Evolutionary conservation across 1,140 invertebrate genomes (phyloP), one percentile per base, ranked within the genome.

Genomic region (Drosophila biarmipes): DNA sequence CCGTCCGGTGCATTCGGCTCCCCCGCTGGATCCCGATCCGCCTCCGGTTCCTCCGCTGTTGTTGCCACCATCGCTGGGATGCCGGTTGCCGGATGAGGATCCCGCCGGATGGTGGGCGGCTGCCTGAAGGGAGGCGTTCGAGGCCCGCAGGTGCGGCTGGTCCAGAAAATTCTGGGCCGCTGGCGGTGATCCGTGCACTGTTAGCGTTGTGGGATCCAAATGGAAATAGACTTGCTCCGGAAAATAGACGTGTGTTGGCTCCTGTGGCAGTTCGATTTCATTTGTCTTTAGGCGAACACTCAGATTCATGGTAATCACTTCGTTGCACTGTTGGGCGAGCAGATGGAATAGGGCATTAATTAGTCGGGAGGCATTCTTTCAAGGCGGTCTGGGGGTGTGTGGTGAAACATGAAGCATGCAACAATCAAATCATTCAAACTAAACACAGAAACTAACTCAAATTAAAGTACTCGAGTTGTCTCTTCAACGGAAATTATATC

Each of bases 221-320:
- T 85, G 89, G 69, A 80, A 85, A 59, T 91, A 89, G 61, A 84
- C 76, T 84, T 89, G 84, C 76, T 89, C 84, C 76, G 84, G 84
- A 90, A 90, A 90, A 73, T 61, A 89, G 66, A 82, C 82, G 78
- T 89, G 84, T 80, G 76, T 80, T 62, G 79, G 75, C 79, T 89
- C 85, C 61, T 80, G 76, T 69, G 92, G 91, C 84, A 93, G 92
- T 80, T 93, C 92, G 64, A 93, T 86, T 76, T 93, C 92, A 42
- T 92, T 92, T 76, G 93, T 93, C 89, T 93, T 93, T 61, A 93
- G 92, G 64, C 93, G 92, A 63, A 93, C 92, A 86, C 93, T 92
- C 78, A 93, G 87, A 90, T 93, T 92, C 90, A 93, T 92, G 57
- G 92, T 93, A 67, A 92, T 92, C 64, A 92, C 79, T 90, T 92